Percentiles rank a stretch among this genome's conserved stretches.
These are phyloP conservation scores for Pachyuromys duprasi DNA, from an alignment of 2,797 vertebrate species.

Conservation along the genomic window DNA sequence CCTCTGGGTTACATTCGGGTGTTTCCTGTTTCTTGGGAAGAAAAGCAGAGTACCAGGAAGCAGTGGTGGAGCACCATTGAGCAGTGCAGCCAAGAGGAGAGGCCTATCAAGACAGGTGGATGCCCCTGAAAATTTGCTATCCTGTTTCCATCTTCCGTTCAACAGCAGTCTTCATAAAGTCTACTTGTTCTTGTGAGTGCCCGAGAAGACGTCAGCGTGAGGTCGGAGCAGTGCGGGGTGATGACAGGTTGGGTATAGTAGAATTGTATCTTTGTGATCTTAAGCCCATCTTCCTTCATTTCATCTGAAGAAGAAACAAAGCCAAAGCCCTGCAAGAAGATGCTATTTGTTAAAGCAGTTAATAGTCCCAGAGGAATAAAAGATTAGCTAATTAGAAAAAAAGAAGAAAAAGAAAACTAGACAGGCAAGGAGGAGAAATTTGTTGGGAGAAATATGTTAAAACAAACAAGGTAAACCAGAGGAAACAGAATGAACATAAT, in stretches of 20 bases:
- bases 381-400: neutral
- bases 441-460: constrained; percentile 14
- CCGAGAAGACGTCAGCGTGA: neutral
- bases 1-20: neutral
- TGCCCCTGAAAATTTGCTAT: neutral
- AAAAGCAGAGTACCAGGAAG: neutral
- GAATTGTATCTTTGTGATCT: neutral
- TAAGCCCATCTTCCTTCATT: neutral
- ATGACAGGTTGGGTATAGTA: too few relatives aligned
- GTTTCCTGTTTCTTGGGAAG: neutral
- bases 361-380: neutral
- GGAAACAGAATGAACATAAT: neutral
- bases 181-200: neutral
- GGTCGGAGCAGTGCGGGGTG: neutral
- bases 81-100: neutral
- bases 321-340: neutral
- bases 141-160: neutral
- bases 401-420: constrained; percentile 18
- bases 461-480: constrained; percentile 15
- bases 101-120: neutral
- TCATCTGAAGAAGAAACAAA: neutral
- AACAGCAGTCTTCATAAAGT: neutral
- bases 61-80: neutral
- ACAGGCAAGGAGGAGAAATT: neutral
- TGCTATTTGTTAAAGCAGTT: neutral